phyloP scores from a whole-genome alignment of 2,797 vertebrate species.

The Propithecus perrieri region DNA sequence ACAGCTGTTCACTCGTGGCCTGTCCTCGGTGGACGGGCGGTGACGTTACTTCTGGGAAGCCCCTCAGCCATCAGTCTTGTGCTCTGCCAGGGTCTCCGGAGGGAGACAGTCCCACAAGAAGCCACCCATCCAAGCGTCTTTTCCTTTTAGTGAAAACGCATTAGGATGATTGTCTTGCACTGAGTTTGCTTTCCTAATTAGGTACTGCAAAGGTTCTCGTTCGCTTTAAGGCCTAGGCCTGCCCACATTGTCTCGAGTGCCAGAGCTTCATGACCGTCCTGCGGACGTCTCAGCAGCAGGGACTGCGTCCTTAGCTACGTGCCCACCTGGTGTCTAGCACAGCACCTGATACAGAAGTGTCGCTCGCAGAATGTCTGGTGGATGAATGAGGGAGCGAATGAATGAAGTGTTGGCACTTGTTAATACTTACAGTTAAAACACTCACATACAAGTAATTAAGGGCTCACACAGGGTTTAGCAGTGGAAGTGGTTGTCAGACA shows the following conservation, averaged over 20 bases:
- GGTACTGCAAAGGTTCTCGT: background rate
- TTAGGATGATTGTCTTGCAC: background rate
- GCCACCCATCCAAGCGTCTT: background rate
- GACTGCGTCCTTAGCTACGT: background rate
- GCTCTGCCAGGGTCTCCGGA: background rate
- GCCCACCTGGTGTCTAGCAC: background rate
- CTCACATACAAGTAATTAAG: background rate
- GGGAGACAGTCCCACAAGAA: accelerated
- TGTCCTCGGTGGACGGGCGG: too few species aligned
- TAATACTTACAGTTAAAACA: background rate
- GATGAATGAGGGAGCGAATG: background rate
- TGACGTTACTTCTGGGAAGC: background rate
- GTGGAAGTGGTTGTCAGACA: background rate
- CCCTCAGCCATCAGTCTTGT: background rate
- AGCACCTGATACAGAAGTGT: background rate
- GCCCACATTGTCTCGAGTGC: background rate
- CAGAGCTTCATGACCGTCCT: accelerated
- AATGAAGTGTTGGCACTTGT: background rate
- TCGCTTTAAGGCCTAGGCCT: background rate
- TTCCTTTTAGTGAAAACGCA: background rate
- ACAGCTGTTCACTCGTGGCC: background rate
- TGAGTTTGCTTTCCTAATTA: background rate
- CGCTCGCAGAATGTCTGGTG: background rate
- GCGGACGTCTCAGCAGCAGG: background rate
- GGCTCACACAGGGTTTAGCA: background rate